A percentile compares a stretch with the other conserved stretches of the same genome.
These are phyloP conservation scores for Leptarthrus brevirostris DNA, from an alignment of 2,888 invertebrate genomes.

Conservation along the genomic window DNA sequence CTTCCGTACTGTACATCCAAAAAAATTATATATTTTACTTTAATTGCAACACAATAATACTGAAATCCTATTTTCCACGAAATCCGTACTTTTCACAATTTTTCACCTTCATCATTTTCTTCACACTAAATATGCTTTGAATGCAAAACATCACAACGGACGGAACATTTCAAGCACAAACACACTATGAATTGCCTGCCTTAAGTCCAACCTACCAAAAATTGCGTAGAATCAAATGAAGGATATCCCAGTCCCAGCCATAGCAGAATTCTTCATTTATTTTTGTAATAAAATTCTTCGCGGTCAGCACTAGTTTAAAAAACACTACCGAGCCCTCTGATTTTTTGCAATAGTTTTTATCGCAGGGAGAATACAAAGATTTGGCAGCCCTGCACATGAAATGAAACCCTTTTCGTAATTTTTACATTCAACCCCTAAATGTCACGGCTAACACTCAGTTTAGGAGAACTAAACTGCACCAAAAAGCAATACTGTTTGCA, in stretches of 20 bases:
- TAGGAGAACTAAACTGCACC: conserved; percentile 7
- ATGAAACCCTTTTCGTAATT: no score
- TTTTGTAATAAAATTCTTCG: no score
- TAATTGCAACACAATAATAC: background rate
- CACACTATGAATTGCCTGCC: background rate
- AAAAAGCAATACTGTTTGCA: no score
- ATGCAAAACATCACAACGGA: conserved; percentile 22
- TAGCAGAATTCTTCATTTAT: no score
- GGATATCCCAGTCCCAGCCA: no score
- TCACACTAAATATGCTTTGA: background rate
- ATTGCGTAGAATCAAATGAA: background rate
- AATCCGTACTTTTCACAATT: conserved; percentile 56
- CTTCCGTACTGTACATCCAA: conserved; percentile 53
- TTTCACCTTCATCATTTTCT: conserved; percentile 54
- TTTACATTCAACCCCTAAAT: no score
- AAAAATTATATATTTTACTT: background rate
- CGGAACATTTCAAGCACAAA: conserved; percentile 1
- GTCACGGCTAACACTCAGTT: no score
- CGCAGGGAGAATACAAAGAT: no score
- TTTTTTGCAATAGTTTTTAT: no score
- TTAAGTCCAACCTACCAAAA: background rate
- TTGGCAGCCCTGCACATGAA: no score
- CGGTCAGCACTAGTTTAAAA: no score
- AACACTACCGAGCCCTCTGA: no score
- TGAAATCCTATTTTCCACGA: conserved; percentile 52